A percentile compares a stretch with the other conserved stretches of the same genome.
These are phyloP conservation scores for Eulithis testata DNA, from an alignment of 2,888 invertebrate genomes.

Conservation along the genomic window DNA sequence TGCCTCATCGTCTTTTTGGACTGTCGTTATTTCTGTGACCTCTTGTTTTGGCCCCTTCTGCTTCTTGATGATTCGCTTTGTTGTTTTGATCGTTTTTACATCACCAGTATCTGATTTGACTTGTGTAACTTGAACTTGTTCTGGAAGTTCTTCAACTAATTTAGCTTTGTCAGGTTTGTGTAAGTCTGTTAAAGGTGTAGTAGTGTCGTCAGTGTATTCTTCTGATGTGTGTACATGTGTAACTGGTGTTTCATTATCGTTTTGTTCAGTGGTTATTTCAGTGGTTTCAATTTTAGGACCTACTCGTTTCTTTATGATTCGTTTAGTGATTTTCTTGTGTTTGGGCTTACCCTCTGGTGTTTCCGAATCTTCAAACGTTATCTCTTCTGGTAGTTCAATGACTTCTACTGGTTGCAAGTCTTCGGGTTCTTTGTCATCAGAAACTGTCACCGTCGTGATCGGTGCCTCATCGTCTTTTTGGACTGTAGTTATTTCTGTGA, in stretches of 20 bases:
- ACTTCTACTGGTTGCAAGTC: conserved; percentile 28
- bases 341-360: conserved; percentile 45
- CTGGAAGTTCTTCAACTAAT: not conserved
- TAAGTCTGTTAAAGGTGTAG: conserved; percentile 28
- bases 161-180: not conserved
- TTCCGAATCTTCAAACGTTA: conserved; percentile 38
- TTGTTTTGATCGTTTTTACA: not conserved
- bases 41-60: not conserved
- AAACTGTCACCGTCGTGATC: conserved; percentile 33
- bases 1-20: conserved; percentile 1
- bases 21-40: not conserved
- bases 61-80: conserved; percentile 1
- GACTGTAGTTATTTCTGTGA: not conserved
- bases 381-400: conserved; percentile 52
- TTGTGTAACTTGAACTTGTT: not conserved
- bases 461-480: conserved; percentile 30
- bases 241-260: conserved; percentile 66
- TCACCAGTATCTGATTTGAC: not conserved
- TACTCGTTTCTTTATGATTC: conserved; percentile 32
- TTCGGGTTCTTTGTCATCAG: conserved; percentile 48
- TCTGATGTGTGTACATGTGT: conserved; percentile 50
- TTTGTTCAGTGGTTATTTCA: conserved; percentile 64
- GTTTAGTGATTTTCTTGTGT: conserved; percentile 47
- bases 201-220: conserved; percentile 51
- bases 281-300: conserved; percentile 38